Evolutionary conservation across 2,888 invertebrate species (phyloP).

Genomic region (Zhuqinia jingwanae): DNA sequence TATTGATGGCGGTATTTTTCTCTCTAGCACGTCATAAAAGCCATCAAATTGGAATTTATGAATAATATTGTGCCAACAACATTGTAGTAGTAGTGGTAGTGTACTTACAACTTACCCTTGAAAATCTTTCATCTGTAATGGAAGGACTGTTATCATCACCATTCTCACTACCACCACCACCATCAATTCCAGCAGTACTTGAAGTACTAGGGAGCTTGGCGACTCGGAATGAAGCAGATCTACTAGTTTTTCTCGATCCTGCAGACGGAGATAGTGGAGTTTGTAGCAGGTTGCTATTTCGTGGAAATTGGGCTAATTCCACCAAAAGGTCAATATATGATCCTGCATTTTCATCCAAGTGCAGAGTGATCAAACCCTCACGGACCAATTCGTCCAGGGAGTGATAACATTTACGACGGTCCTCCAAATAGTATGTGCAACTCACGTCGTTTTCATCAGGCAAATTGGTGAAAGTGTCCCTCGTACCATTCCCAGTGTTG

Average conservation of each 20-base stretch:
- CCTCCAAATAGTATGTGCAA: slow-evolving; percentile 60
- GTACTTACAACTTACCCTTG: slow-evolving; percentile 57
- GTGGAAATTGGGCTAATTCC: slow-evolving; percentile 70
- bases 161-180: slow-evolving; percentile 24
- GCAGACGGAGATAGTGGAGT: slow-evolving; percentile 55
- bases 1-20: not conserved
- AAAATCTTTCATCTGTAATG: slow-evolving; percentile 46
- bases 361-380: slow-evolving; percentile 95
- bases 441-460: not conserved
- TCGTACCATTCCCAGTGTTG: not conserved
- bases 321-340: slow-evolving; percentile 90
- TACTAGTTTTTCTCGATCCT: slow-evolving; percentile 58
- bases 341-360: slow-evolving; percentile 91
- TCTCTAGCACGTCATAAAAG: not conserved
- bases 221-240: slow-evolving; percentile 51
- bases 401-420: slow-evolving; percentile 84
- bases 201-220: slow-evolving; percentile 36
- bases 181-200: slow-evolving; percentile 42
- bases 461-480: no score
- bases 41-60: slow-evolving; percentile 56
- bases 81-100: no score
- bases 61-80: slow-evolving; percentile 51
- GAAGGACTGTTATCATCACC: slow-evolving; percentile 44
- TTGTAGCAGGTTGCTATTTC: slow-evolving; percentile 54
- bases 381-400: slow-evolving; percentile 92